Percentiles rank a stretch among this genome's conserved stretches.
Evolutionary conservation across 2,797 vertebrate species (phyloP).

Genomic region (Aphelocoma californica): DNA sequence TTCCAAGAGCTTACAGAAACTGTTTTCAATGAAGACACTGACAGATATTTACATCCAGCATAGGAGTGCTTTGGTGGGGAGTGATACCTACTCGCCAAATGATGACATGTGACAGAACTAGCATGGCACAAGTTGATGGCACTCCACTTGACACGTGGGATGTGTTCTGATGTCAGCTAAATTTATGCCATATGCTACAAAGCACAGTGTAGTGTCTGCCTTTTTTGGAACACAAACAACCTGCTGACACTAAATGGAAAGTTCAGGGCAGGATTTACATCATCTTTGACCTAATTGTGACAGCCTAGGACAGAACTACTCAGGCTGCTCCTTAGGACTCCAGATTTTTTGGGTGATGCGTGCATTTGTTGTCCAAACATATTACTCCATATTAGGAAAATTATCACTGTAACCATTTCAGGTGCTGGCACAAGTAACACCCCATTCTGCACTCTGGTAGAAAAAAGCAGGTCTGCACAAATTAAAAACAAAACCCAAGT

Average conservation of each 20-base stretch:
- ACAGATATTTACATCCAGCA: neutral
- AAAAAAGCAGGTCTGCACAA: neutral
- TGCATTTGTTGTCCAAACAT: slow-evolving; percentile 11
- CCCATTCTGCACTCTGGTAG: neutral
- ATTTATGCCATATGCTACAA: slow-evolving; percentile 53
- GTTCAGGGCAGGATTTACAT: slow-evolving; percentile 60
- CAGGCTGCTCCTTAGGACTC: slow-evolving; percentile 37
- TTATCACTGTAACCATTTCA: neutral
- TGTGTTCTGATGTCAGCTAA: slow-evolving; percentile 42
- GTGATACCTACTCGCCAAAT: neutral
- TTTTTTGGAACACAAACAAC: slow-evolving; percentile 49
- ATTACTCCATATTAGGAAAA: slow-evolving; percentile 18
- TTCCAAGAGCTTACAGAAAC: neutral
- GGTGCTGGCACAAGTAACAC: slow-evolving; percentile 2
- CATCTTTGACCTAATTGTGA: slow-evolving; percentile 60
- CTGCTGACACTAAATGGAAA: slow-evolving; percentile 59
- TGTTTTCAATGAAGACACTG: neutral
- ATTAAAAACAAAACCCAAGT: neutral
- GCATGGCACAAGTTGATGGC: neutral
- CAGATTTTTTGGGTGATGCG: neutral
- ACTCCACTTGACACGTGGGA: slow-evolving; percentile 18
- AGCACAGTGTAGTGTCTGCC: slow-evolving; percentile 28
- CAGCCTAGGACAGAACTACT: slow-evolving; percentile 47
- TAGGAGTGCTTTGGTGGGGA: neutral
- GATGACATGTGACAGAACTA: neutral